Conservation (phyloP, 2,113 vertebrate species). For the human region DNA sequence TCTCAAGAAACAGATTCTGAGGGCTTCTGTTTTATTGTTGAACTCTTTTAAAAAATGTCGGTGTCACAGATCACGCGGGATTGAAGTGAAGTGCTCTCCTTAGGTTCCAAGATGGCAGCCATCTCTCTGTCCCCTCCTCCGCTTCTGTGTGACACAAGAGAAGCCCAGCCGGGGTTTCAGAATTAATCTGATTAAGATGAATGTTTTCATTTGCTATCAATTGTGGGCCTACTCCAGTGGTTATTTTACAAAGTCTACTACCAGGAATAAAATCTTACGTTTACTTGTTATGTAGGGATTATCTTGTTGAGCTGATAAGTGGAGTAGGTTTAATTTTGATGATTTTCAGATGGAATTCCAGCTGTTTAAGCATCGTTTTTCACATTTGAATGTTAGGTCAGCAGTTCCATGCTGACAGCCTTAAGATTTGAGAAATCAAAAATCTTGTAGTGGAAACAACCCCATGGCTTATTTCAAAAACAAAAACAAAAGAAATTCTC, state of each 20-base stretch:
- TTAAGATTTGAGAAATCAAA: neutral
- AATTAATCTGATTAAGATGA: neutral
- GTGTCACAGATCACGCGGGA: accelerated
- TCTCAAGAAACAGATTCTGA: neutral
- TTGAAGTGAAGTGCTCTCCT: neutral
- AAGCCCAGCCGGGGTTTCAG: neutral
- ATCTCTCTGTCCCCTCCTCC: neutral
- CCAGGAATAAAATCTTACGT: neutral
- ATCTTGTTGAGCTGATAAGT: neutral
- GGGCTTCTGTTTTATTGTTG: neutral
- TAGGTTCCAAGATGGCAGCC: neutral
- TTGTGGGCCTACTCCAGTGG: neutral
- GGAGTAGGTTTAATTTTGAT: neutral
- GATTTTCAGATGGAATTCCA: neutral
- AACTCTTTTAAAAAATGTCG: neutral
- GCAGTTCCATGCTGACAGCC: neutral
- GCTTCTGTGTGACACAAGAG: neutral
- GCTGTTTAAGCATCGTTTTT: neutral
- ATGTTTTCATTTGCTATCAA: neutral
- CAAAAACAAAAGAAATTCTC: neutral
- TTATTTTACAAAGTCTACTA: neutral
- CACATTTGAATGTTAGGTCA: slow-evolving; percentile 17
- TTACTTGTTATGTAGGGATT: neutral
- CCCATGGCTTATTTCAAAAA: neutral
- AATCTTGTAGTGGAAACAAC: neutral